These are phyloP conservation scores for Melitaea cinxia DNA, from an alignment of 1,140 invertebrate genomes.

Conservation along the genomic window DNA sequence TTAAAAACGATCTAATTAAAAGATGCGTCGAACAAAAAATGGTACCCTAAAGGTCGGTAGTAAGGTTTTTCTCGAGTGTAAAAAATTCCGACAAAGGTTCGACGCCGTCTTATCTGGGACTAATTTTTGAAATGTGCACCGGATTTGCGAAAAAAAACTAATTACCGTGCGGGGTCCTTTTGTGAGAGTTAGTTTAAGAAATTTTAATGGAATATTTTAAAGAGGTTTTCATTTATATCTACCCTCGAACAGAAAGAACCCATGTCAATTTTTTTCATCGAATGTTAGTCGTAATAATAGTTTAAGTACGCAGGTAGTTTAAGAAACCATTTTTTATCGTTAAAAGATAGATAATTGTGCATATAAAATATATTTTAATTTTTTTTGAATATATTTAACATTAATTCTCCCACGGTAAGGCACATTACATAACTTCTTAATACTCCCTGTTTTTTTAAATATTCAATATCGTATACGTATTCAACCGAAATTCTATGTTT, in stretches of 20 bases:
- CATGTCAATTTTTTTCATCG: background rate
- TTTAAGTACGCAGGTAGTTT: background rate
- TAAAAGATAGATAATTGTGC: background rate
- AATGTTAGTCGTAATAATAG: background rate
- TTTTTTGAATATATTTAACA: too few relatives aligned
- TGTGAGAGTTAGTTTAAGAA: slow-evolving; percentile 36
- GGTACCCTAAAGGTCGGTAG: slow-evolving; percentile 54
- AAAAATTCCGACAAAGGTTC: slow-evolving; percentile 74
- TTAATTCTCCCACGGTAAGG: background rate
- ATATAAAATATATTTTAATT: too few relatives aligned
- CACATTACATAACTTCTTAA: background rate
- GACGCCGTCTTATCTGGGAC: slow-evolving; percentile 58
- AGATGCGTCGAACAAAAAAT: slow-evolving; percentile 66
- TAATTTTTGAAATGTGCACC: slow-evolving; percentile 64
- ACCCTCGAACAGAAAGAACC: slow-evolving; percentile 18
- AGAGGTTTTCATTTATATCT: slow-evolving; percentile 21
- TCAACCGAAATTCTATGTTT: background rate
- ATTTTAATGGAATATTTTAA: slow-evolving; percentile 27
- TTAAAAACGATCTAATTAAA: slow-evolving; percentile 68
- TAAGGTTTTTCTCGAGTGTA: slow-evolving; percentile 54
- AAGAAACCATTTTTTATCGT: background rate
- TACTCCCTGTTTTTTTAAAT: background rate
- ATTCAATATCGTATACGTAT: background rate
- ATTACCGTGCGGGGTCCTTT: slow-evolving; percentile 33
- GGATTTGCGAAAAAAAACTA: slow-evolving; percentile 56